Percentiles rank a stretch among this genome's conserved stretches.
These are phyloP conservation scores for Catharus ustulatus DNA, from an alignment of 2,797 vertebrate genomes.

Conservation along the genomic window DNA sequence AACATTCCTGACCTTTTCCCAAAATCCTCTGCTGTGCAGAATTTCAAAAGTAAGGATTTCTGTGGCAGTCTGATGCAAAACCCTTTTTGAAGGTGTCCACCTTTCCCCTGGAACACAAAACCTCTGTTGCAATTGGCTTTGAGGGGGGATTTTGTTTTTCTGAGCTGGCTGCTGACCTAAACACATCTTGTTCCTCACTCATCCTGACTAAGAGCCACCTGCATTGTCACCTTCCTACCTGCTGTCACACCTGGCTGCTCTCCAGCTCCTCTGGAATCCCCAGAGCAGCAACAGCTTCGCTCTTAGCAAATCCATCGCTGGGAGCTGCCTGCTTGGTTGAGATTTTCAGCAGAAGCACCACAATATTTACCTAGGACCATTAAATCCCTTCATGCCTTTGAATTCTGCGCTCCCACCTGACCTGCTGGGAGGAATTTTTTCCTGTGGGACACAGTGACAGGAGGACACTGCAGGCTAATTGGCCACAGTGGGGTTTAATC, in stretches of 20 bases:
- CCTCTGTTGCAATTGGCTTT: background rate
- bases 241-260: background rate
- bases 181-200: accelerated
- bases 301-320: background rate
- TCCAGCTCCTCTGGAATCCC: background rate
- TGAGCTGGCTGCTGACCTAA: background rate
- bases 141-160: background rate
- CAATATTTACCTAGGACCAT: background rate
- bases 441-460: accelerated
- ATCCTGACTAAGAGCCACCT: accelerated
- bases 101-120: background rate
- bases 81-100: background rate
- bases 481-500: background rate
- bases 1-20: background rate
- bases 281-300: accelerated
- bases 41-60: background rate
- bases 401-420: background rate
- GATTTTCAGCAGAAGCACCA: background rate
- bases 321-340: background rate
- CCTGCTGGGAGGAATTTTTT: background rate
- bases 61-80: background rate
- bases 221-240: background rate
- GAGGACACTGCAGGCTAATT: background rate
- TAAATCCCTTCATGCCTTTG: background rate
- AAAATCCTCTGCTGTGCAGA: background rate